Base-by-base conservation (phyloP, 2,888 invertebrate species). In the Caenorhabditis sinica region DNA sequence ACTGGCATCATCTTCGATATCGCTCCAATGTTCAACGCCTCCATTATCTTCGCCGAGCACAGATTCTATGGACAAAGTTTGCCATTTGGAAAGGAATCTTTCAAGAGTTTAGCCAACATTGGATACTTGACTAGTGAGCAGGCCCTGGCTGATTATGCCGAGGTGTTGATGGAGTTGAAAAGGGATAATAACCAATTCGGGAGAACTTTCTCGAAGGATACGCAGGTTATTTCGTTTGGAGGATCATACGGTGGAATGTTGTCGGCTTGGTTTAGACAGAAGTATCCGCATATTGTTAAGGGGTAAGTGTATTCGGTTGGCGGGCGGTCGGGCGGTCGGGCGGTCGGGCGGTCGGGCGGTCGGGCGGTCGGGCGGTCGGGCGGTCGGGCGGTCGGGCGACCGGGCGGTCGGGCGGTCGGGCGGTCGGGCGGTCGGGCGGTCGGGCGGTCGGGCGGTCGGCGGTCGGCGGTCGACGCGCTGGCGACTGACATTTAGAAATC, bases 211-310 rank as follows among this genome's bases (percentile, higher is more conserved):
- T 56, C 45, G 1, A 45, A 72, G 77, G 30, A 82, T 76, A 95
- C 95, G 90, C 96, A 96, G 0, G 96, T 98, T 8, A 95, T 98
- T 86, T 96, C 96, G 0, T 95, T 95, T 92, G 94, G 95, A 92
- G 96, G 98, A 0, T 97, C 97, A 0, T 98, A 98, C 93, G 98
- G 98, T 0, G 98, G 98, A 30, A 98, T 98, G 98, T 93, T 98
- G 43, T 95, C 98, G 0, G 96, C 97, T 0, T 98, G 97, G 96
- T 95, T 98, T 91, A 95, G 98, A 49, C 96, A 97, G 93, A 98
- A 98, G 93, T 98, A 97, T 94, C 97, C 98, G 0, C 96, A 96
- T 92, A 93, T 96, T 51, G 95, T 97, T 4, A 94, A 94, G 25
- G 98, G 60, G 60, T 60, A 15, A 65, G 43, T 65, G 95, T n/a